These are phyloP conservation scores for Leptatherina wallacei DNA, from an alignment of 2,797 vertebrate genomes.

Conservation along the genomic window DNA sequence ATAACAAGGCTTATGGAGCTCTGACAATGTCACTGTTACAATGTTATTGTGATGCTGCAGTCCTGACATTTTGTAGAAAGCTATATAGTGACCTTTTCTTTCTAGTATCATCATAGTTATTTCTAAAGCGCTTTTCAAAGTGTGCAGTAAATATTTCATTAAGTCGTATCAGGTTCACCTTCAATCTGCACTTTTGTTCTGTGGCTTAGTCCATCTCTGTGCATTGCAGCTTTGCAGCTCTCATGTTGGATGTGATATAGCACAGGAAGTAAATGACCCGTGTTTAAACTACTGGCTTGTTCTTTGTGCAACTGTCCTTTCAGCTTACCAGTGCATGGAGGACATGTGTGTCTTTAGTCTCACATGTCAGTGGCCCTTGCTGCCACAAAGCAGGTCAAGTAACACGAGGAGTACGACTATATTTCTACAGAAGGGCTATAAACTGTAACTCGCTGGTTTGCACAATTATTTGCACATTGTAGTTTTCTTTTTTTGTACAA, in stretches of 20 bases:
- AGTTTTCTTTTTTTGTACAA: not conserved
- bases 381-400: conserved; percentile 23
- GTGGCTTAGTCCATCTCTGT: not conserved
- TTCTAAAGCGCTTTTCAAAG: not conserved
- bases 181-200: conserved; percentile 20
- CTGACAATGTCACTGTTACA: not conserved
- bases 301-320: conserved; percentile 28
- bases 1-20: not conserved
- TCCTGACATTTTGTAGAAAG: not conserved
- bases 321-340: conserved; percentile 37
- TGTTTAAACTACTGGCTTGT: conserved; percentile 33
- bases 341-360: conserved; percentile 30
- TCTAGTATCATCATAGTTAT: not conserved
- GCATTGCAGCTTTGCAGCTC: conserved; percentile 16
- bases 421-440: not conserved
- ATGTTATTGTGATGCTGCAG: not conserved
- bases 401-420: conserved; percentile 9
- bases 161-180: conserved; percentile 8
- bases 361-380: conserved; percentile 34
- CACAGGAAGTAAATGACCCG: conserved; percentile 43
- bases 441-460: not conserved
- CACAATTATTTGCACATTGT: not conserved
- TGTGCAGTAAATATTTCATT: conserved; percentile 44
- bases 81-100: not conserved
- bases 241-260: conserved; percentile 23